Evolutionary conservation across 2,888 invertebrate genomes (phyloP), one percentile per base, ranked within the genome.

Genomic region (Agriopis leucophaearia): DNA sequence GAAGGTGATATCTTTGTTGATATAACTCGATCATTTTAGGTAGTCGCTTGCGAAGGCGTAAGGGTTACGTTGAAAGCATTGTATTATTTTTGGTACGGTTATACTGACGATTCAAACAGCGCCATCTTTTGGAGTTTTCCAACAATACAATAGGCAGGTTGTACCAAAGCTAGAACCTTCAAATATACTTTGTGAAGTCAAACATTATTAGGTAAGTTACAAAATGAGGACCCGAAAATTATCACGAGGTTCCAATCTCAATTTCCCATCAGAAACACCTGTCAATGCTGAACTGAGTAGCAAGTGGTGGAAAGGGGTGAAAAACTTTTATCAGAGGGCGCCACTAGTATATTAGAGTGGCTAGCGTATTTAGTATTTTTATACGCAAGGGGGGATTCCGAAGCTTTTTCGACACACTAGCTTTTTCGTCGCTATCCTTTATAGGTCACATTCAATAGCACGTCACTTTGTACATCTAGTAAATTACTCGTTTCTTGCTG

Each of bases 1-100:
- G 94, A 94, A 94, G 94, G 94, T 94, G 94, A 94, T 93, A 94
- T 90, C 92, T 91, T 92, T 94, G 93, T 94, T 94, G 93, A 92
- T 94, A 92, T 92, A 83, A 91, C 77, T 70, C 90, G 82, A 73
- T 82, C 78, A 73, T 64, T 72, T 84, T 72, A 56, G 72, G 76
- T 83, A 54, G 77, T 54, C 60, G 64, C 69, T 52, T 62, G 66
- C 66, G 71, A 78, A 78, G 73, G 77, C 79, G 75, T 67, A 75
- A 75, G 76, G 70, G 73, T 70, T 79, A 73, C 35, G 76, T 68
- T 66, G 64, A 69, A 60, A 64, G 66, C 52, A 70, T 68, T 78
- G 73, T 72, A 79, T 79, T 70, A 74, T 83, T 89, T 85, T 90
- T 74, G 74, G 89, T 78, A 85, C 87, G 87, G 87, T 90, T 84